Conservation (phyloP, 2,113 vertebrate genomes). For the Canis aureus region DNA sequence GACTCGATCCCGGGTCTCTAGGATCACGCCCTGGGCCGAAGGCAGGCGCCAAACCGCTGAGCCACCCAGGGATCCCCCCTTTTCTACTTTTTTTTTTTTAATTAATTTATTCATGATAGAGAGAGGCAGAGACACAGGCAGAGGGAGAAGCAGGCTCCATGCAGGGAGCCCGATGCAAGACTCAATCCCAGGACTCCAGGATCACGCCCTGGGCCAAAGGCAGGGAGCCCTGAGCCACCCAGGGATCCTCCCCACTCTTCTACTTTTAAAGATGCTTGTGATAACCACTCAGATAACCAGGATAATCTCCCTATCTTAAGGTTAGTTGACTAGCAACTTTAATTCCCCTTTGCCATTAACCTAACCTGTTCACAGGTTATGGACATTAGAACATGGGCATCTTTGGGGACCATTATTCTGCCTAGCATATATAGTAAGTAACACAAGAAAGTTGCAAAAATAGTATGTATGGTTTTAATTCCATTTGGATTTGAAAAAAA, state of each 20-base stretch:
- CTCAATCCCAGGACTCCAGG: no score
- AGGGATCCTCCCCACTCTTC: background rate
- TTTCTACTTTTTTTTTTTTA: no score
- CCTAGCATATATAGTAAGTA: background rate
- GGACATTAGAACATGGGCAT: background rate
- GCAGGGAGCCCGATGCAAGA: no score
- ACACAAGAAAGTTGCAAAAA: conserved; percentile 13
- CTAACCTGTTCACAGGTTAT: background rate
- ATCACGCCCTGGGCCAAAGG: no score
- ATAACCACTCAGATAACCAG: background rate
- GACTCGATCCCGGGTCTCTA: no score
- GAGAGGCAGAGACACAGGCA: no score
- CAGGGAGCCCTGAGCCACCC: no score
- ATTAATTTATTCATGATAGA: no score
- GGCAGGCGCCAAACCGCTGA: no score
- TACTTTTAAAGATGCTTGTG: conserved; percentile 1
- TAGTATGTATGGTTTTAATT: conserved; percentile 32
- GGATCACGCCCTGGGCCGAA: no score
- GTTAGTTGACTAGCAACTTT: background rate
- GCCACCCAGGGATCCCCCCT: no score
- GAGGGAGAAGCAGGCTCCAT: no score
- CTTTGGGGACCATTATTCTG: background rate
- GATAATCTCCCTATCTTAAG: background rate
- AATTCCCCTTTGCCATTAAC: background rate
- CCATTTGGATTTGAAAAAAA: conserved; percentile 33